Evolutionary conservation across 2,888 invertebrate genomes (phyloP).

Genomic region (Cylindroiulus punctatus): DNA sequence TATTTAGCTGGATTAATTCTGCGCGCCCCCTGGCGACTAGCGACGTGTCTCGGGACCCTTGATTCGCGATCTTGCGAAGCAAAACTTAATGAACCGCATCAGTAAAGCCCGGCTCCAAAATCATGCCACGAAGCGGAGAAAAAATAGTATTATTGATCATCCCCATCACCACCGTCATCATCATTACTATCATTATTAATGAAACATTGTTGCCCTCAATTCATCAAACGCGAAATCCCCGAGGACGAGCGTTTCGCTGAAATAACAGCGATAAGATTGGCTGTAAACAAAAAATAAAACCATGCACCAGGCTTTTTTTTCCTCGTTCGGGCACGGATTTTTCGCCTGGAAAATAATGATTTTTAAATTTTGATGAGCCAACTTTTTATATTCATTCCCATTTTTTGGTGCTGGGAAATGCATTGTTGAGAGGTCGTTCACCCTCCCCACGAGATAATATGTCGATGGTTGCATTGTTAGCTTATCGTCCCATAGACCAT

Average conservation of each 20-base stretch:
- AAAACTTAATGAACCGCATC: constrained; percentile 11
- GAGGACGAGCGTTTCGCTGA: not conserved
- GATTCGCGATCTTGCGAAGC: not conserved
- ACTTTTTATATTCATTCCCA: not conserved
- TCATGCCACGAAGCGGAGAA: not conserved
- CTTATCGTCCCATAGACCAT: too few relatives aligned
- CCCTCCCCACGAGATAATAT: not conserved
- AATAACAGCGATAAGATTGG: constrained; percentile 28
- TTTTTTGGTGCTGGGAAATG: not conserved
- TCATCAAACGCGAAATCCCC: constrained; percentile 18
- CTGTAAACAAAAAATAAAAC: not conserved
- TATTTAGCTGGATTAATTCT: not conserved
- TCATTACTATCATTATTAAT: constrained; percentile 31
- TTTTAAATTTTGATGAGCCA: constrained; percentile 13
- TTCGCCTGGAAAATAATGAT: constrained; percentile 13
- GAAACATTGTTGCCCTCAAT: constrained; percentile 27
- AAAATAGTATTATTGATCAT: not conserved
- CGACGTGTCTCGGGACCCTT: not conserved
- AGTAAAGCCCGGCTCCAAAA: not conserved
- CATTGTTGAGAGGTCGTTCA: not conserved
- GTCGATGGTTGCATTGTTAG: too few relatives aligned
- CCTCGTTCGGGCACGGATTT: not conserved
- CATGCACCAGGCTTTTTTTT: not conserved
- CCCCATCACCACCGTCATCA: not conserved
- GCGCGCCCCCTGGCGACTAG: not conserved